phyloP scores from a whole-genome alignment of 2,888 invertebrate genomes.

The Melinaea marsaeus region DNA sequence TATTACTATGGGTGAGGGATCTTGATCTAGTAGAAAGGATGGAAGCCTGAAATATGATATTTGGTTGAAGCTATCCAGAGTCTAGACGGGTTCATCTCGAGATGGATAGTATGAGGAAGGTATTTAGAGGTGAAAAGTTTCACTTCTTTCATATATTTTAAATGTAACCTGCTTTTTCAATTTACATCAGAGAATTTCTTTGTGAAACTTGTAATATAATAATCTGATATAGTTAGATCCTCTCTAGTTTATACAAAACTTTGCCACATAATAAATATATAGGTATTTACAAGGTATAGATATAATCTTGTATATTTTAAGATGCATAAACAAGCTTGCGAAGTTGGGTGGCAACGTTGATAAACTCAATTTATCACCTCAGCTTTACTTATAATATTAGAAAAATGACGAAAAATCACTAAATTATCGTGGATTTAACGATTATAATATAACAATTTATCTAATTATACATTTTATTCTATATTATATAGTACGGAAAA shows the following conservation, averaged over 20 bases:
- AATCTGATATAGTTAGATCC: too few relatives aligned
- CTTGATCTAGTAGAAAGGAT: slow-evolving; percentile 32
- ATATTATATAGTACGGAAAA: neutral
- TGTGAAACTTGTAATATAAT: neutral
- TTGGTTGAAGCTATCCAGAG: slow-evolving; percentile 34
- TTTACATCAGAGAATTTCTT: neutral
- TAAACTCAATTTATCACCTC: slow-evolving; percentile 21
- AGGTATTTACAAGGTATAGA: neutral
- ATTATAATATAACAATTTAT: too few relatives aligned
- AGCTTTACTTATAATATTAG: neutral
- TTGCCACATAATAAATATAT: neutral
- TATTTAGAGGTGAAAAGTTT: slow-evolving; percentile 16
- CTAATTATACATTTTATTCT: neutral
- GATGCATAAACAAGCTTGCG: neutral
- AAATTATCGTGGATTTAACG: neutral
- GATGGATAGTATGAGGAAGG: slow-evolving; percentile 37
- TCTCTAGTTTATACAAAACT: neutral
- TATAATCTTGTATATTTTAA: neutral
- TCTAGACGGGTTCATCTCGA: slow-evolving; percentile 40
- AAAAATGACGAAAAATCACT: neutral
- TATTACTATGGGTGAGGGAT: slow-evolving; percentile 13
- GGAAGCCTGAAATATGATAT: slow-evolving; percentile 36
- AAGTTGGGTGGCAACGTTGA: slow-evolving; percentile 4
- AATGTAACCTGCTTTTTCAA: neutral
- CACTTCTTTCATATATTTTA: neutral